phyloP scores from a whole-genome alignment of 2,113 vertebrate genomes.

The Chrysemys picta region DNA sequence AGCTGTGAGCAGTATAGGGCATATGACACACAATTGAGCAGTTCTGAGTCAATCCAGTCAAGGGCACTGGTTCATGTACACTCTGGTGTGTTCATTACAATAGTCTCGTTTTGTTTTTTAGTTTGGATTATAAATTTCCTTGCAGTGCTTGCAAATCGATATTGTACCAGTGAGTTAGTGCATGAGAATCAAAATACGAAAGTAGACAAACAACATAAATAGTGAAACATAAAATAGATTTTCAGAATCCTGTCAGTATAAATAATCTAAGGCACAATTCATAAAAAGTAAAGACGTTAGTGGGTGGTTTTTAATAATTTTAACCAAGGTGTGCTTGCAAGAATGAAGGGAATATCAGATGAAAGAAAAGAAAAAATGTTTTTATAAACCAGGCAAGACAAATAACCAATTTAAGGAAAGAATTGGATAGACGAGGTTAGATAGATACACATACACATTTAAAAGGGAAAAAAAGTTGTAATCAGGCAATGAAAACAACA shows the following conservation, averaged over 20 bases:
- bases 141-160: background rate
- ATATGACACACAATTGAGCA: background rate
- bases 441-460: background rate
- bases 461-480: background rate
- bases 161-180: background rate
- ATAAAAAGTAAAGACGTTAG: background rate
- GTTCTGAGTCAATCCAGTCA: background rate
- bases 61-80: background rate
- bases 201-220: background rate
- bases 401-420: background rate
- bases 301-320: accelerated
- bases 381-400: background rate
- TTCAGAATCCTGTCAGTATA: background rate
- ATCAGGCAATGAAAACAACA: background rate
- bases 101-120: background rate
- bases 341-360: accelerated
- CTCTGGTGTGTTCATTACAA: background rate
- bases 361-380: background rate
- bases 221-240: background rate
- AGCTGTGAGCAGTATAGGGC: background rate
- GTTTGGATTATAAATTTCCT: background rate
- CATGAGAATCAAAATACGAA: background rate
- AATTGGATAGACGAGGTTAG: background rate
- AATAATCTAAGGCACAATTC: background rate
- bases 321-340: accelerated